Evolutionary conservation across 1,140 invertebrate genomes (phyloP), one percentile per base, ranked within the genome.

Genomic region (Pseudachorutes palmiensis): DNA sequence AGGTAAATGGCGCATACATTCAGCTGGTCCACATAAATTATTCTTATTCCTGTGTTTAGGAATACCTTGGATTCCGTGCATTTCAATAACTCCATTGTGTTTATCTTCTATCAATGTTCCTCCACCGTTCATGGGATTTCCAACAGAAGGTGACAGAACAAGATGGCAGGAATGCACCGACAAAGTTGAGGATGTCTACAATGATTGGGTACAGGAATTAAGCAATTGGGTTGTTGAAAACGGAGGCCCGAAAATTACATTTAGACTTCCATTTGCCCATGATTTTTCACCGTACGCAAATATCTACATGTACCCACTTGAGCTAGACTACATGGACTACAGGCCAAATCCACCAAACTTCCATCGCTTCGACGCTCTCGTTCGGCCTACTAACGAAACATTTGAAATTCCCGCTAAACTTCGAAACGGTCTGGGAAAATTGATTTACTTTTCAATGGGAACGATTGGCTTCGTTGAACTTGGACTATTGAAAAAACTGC

Each of bases 241-340:
- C 51, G 51, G 51, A n/a, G 51, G 51, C 24, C 51, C 51, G 9
- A 22, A 57, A 24, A 14, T 14, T 14, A 26, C 51, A 57, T 12
- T 57, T 57, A 57, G 3, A n/a, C 14, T 12, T 22, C 51, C 9
- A 5, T 31, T 62, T 62, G 28, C 22, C 5, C 32, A n/a, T n/a
- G 41, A 26, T n/a, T 5, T 36, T 48, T 62, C 61, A 16, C 61
- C 61, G 41, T 48, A 41, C 28, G 14, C 16, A 16, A 62, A 62
- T 62, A 26, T 62, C 2, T 62, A 62, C 61, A 36, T 62, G 29
- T 62, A 41, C 41, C 61, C 61, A 2, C 31, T 12, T 12, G 32
- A 36, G 32, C n/a, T 62, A n/a, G 31, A 33, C 32, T 62, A 60
- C 22, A 62, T 45, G 36, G 19, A 45, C 36, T 19, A 45, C 19